phyloP scores from a whole-genome alignment of 2,888 invertebrate species.

The Mythimna lalbum region DNA sequence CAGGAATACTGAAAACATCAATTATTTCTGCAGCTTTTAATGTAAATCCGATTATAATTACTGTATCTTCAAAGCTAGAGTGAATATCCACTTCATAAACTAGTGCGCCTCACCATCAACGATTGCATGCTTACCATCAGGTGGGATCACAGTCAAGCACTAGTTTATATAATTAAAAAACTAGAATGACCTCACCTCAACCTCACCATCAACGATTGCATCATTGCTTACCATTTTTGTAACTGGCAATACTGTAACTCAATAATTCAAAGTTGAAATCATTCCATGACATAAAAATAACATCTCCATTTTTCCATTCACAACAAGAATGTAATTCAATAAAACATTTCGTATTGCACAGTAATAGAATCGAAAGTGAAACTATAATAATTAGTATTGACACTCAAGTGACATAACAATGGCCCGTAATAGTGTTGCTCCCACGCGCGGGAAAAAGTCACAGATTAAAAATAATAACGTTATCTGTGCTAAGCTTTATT shows the following conservation, averaged over 20 bases:
- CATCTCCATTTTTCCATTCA: constrained; percentile 16
- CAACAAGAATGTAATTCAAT: constrained; percentile 38
- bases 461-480: constrained; percentile 65
- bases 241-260: not conserved
- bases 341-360: constrained; percentile 37
- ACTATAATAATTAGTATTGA: constrained; percentile 64
- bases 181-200: too few species aligned
- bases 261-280: not conserved
- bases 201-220: too few species aligned
- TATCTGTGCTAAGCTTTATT: constrained; percentile 60
- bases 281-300: not conserved
- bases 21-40: too few species aligned
- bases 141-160: too few species aligned
- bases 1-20: too few species aligned
- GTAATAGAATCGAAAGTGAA: constrained; percentile 58
- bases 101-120: too few species aligned
- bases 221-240: not conserved
- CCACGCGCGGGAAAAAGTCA: constrained; percentile 64
- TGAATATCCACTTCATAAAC: too few species aligned
- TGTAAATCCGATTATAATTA: not conserved
- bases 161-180: too few species aligned
- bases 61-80: too few species aligned
- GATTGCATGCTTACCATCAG: too few species aligned
- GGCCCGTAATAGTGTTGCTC: constrained; percentile 47
- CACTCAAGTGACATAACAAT: constrained; percentile 65